A percentile compares a stretch with the other conserved stretches of the same genome.
phyloP scores from a whole-genome alignment of 1,140 invertebrate genomes.

The Pachyrhynchus sulphureomaculatus region DNA sequence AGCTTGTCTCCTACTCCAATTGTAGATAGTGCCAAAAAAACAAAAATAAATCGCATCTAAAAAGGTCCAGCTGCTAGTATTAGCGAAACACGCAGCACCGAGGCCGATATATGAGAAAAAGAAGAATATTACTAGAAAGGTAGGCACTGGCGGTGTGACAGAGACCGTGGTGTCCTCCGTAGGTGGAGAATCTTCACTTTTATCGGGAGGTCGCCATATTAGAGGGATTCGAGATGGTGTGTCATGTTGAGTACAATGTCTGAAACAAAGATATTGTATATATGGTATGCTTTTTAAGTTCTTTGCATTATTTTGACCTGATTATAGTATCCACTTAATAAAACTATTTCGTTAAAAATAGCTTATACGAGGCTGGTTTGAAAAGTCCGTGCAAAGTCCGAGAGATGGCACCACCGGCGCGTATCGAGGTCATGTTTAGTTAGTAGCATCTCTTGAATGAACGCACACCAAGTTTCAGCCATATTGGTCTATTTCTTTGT shows the following conservation, averaged over 20 bases:
- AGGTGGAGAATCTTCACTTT: slow-evolving; percentile 46
- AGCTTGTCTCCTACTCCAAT: slow-evolving; percentile 85
- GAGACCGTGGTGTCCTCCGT: slow-evolving; percentile 27
- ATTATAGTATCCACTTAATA: too few species aligned
- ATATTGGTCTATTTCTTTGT: too few species aligned
- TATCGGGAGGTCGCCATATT: slow-evolving; percentile 56
- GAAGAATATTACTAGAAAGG: slow-evolving; percentile 68
- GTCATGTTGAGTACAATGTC: slow-evolving; percentile 59
- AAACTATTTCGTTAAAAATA: too few species aligned
- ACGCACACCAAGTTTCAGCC: too few species aligned
- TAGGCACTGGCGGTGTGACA: slow-evolving; percentile 63
- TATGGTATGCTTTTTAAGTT: too few species aligned
- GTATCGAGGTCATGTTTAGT: too few species aligned
- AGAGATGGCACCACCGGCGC: too few species aligned
- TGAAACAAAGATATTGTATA: slow-evolving; percentile 1
- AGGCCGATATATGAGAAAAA: slow-evolving; percentile 70
- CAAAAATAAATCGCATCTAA: slow-evolving; percentile 85
- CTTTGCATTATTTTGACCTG: too few species aligned
- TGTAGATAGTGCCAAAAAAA: slow-evolving; percentile 82
- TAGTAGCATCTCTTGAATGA: too few species aligned
- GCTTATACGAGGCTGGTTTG: too few species aligned
- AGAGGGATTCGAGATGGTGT: slow-evolving; percentile 72
- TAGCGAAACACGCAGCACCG: slow-evolving; percentile 70
- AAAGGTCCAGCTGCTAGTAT: slow-evolving; percentile 76
- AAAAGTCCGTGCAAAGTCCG: too few species aligned